Base-by-base conservation (phyloP, 1,140 invertebrate genomes). In the Drosophila ohnishii region DNA sequence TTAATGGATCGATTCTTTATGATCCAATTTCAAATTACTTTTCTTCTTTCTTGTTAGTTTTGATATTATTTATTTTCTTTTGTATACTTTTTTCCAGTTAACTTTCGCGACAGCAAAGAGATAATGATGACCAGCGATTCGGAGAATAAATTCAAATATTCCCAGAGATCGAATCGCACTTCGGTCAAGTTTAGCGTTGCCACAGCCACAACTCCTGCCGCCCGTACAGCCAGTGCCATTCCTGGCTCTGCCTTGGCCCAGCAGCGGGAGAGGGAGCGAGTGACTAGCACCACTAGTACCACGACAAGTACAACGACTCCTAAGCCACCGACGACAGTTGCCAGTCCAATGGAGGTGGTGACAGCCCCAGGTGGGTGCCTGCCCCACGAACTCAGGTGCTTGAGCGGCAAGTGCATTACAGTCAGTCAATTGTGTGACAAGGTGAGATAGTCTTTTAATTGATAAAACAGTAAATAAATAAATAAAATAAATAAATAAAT, bases 341-440 rank as follows among this genome's bases (percentile, higher is more conserved):
- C 35, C 25, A 32, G 40, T 1, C 42, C 32, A 13, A 19, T 13
- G n/a, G 67, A 71, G 30, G 35, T 59, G 53, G 42, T 71, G 0
- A 50, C 65, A 8, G 28, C 34, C 0, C 50, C 67, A 2, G 79
- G 83, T 25, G 75, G 84, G 71, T 94, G 94, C 74, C 92, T 93
- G 13, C 87, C 91, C 22, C 92, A 93, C 0, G 94, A 94, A 71
- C 87, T 94, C 28, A 92, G 94, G 13, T 95, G 94, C 73, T 93
- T 95, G 2, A 94, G 94, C 73, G 94, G 94, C 8, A 91, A 94
- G 47, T 95, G 94, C 80, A 95, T 95, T 53, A 94, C 93, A 2
- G 90, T 94, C 13, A 90, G 92, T 11, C 94, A 94, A 76, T 92
- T 94, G 13, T 95, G 94, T 63, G 94, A 95, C 79, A 94, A 93